A percentile compares a stretch with the other conserved stretches of the same genome.
These are phyloP conservation scores for Magallana angulata DNA, from an alignment of 1,140 invertebrate genomes.

Conservation along the genomic window DNA sequence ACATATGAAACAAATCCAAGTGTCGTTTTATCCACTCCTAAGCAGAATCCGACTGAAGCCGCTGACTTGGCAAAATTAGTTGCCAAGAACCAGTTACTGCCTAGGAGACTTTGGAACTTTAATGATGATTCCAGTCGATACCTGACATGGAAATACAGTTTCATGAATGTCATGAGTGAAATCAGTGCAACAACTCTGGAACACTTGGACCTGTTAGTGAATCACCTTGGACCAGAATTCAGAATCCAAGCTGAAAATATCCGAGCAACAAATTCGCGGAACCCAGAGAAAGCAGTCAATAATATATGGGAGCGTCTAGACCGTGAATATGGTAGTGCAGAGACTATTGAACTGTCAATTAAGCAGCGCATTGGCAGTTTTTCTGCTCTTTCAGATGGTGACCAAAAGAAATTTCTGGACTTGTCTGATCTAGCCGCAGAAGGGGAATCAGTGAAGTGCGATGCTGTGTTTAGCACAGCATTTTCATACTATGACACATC, in stretches of 20 bases:
- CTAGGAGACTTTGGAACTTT: constrained; percentile 1
- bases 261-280: background rate
- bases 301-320: constrained; percentile 50
- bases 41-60: background rate
- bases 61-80: constrained; percentile 30
- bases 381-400: background rate
- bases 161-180: constrained; percentile 43
- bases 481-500: constrained; percentile 57
- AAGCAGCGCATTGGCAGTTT: constrained; percentile 23
- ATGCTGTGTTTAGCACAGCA: background rate
- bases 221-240: background rate
- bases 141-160: constrained; percentile 44
- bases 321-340: constrained; percentile 41
- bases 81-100: constrained; percentile 22
- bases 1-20: background rate
- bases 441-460: constrained; percentile 49
- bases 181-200: constrained; percentile 37
- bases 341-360: constrained; percentile 44
- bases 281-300: background rate
- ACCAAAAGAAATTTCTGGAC: constrained; percentile 15
- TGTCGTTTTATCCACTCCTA: background rate
- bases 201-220: constrained; percentile 42
- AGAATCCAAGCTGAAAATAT: background rate
- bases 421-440: constrained; percentile 44
- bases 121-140: constrained; percentile 36